Base-by-base conservation (phyloP, 2,113 vertebrate genomes). In the Rhea americana region DNA sequence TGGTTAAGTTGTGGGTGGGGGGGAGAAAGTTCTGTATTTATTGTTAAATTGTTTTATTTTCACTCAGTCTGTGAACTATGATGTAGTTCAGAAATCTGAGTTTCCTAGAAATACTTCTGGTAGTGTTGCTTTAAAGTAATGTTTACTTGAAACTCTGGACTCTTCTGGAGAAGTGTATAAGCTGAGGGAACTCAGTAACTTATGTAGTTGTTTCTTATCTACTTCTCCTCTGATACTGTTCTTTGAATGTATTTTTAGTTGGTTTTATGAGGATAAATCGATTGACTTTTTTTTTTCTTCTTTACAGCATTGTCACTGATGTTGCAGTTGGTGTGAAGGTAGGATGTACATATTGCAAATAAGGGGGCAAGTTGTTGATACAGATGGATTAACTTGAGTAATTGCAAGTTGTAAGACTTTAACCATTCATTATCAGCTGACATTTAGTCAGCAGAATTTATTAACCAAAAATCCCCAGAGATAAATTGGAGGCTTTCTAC, bases 261-360 rank as follows among this genome's bases (percentile, higher is more conserved):
- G 2, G 7, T 62, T 90, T 85, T 84, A 11, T 51, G 53, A 73
- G 32, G 39, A 93, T 87, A 77, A 76, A 62, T 50, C 76, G 28
- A 1, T 65, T 91, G 61, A 95, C 87, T 53, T 91, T 30, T 65
- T 85, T n/a, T 70, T 41, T 84, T 78, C 96, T 92, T 61, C 91
- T 63, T 98, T 98, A 91, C 98, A 98, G 98, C 97, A 98, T 98
- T 98, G 98, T 99, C 96, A 97, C 99, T 97, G 99, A 99, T 96
- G 99, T 99, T 98, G 98, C 98, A 96, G 99, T 99, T 98, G 99
- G 99, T 91, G 98, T 99, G 95, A 99, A 99, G 99, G 99, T 99
- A 98, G 98, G 98, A 90, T 93, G 91, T 74, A 7, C 81, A 37
- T 81, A 72, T 88, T 68, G 82, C 58, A 96, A 93, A 93, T 95